Percentiles rank a stretch among this genome's conserved stretches.
Evolutionary conservation across 1,140 invertebrate genomes (phyloP).

Genomic region (Mizuhopecten yessoensis): DNA sequence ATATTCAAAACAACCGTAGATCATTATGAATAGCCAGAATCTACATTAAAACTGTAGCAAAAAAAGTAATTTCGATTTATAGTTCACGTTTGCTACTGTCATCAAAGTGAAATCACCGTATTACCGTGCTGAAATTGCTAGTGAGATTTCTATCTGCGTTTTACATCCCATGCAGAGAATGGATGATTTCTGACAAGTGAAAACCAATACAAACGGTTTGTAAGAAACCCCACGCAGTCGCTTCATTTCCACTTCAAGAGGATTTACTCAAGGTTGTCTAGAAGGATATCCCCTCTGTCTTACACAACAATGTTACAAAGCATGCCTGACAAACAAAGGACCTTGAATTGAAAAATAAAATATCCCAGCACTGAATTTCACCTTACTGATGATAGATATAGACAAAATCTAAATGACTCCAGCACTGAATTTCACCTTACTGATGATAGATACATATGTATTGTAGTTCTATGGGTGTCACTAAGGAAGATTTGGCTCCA

Average conservation of each 20-base stretch:
- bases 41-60: neutral
- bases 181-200: neutral
- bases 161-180: conserved; percentile 15
- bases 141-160: neutral
- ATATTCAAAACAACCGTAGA: neutral
- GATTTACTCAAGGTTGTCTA: conserved; percentile 26
- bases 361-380: too few species aligned
- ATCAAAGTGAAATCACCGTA: too few species aligned
- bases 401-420: too few species aligned
- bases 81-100: neutral
- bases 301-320: neutral
- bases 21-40: neutral
- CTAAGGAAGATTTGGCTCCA: too few species aligned
- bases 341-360: neutral
- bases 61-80: neutral
- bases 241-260: neutral
- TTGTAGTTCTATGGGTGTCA: too few species aligned
- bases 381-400: too few species aligned
- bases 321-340: neutral
- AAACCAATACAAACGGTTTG: neutral
- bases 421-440: too few species aligned
- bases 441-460: too few species aligned
- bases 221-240: neutral
- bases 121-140: neutral
- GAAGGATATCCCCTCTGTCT: neutral